Evolutionary conservation across 2,797 vertebrate species (phyloP), one percentile per base, ranked within the genome.

Genomic region (Gymnoscopelus braueri): DNA sequence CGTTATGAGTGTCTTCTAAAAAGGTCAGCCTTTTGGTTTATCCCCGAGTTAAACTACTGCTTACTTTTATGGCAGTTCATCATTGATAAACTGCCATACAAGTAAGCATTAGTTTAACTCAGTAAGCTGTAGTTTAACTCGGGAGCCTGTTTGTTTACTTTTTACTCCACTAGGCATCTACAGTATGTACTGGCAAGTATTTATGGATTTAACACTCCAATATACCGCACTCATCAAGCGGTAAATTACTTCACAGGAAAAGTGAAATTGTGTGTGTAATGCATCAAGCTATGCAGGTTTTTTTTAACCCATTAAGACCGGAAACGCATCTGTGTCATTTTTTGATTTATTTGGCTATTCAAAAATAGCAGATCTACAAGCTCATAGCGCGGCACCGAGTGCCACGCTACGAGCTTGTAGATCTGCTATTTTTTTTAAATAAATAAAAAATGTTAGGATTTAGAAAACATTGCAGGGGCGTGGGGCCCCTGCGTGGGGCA

Each of bases 221-320:
- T 64, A 63, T 71, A 63, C 65, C 19, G 29, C 59, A 74, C 78
- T 78, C 72, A 79, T 83, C 80, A 73, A 65, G 60, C 56, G 47
- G 81, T 80, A 81, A 80, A 84, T 81, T 80, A 67, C 74, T 63
- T 72, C 67, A 67, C 71, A 65, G 1, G 11, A 59, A 75, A 75
- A 81, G 72, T 61, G 65, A 79, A 85, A 82, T 80, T 84, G 81
- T 77, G 69, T 79, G 76, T 81, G 78, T 87, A 78, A 84, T 84
- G 74, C 76, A 86, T 85, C 81, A 80, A 65, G 56, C 60, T 24
- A 74, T 49, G 55, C 58, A 51, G 57, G 11, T 83, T 81, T 73
- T 55, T 29, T 29, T 19, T 19, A 19, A 19, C 19, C 19, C n/a
- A n/a, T n/a, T n/a, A n/a, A n/a, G n/a, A n/a, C n/a, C n/a, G n/a